Conservation (phyloP, 2,888 invertebrate species). For the Phanerotoma sp. region DNA sequence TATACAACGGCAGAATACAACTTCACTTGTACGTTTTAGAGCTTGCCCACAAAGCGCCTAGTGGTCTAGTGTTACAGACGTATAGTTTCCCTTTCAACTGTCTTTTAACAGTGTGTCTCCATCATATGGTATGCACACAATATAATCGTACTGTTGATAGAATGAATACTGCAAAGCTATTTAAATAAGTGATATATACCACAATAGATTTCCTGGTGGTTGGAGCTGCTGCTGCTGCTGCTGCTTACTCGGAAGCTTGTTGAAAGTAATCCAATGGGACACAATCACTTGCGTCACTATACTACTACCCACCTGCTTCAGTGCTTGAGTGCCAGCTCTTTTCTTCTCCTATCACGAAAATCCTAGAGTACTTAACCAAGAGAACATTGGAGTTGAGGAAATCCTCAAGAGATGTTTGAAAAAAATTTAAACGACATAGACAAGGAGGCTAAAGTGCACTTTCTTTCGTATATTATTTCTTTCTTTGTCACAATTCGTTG, state of each 20-base stretch:
- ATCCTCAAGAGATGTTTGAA: no score
- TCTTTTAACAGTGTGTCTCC: no score
- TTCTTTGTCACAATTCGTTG: no score
- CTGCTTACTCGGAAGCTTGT: constrained; percentile 27
- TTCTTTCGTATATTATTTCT: no score
- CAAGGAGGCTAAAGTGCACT: constrained; percentile 3
- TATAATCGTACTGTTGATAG: not conserved
- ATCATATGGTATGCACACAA: no score
- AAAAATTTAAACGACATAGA: no score
- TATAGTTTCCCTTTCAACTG: no score
- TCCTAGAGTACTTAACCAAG: no score
- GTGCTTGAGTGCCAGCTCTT: constrained; percentile 16
- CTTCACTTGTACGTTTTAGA: not conserved
- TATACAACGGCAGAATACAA: constrained; percentile 1
- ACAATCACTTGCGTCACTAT: constrained; percentile 9
- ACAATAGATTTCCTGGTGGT: constrained; percentile 9
- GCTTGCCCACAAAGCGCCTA: not conserved
- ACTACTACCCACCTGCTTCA: constrained; percentile 13
- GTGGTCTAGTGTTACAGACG: not conserved
- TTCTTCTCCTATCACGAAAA: not conserved
- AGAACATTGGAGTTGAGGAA: no score
- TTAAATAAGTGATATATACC: constrained; percentile 28
- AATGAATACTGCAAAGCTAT: constrained; percentile 26
- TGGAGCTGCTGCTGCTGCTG: no score
- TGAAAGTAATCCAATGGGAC: constrained; percentile 28